These are phyloP conservation scores for Geococcyx californianus DNA, from an alignment of 2,113 vertebrate species.

Conservation along the genomic window DNA sequence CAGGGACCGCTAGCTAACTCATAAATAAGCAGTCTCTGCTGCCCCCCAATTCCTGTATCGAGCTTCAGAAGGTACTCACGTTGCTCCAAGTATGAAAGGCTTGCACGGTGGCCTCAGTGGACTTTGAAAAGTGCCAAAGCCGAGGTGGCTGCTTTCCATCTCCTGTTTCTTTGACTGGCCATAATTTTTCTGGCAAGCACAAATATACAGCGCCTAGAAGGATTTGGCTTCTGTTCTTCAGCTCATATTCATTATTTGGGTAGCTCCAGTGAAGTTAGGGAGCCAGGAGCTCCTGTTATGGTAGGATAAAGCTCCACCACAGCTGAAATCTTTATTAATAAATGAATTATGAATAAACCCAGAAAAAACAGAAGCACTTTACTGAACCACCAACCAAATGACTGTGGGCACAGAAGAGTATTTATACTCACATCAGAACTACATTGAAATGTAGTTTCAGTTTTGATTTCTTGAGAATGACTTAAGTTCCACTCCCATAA, in stretches of 20 bases:
- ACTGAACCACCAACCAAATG: not conserved
- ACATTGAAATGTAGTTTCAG: not conserved
- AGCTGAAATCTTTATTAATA: slow-evolving; percentile 48
- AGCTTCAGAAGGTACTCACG: not conserved
- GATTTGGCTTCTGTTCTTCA: slow-evolving; percentile 49
- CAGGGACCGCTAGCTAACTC: not conserved
- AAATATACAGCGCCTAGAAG: slow-evolving; percentile 6
- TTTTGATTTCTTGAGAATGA: not conserved
- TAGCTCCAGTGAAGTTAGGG: slow-evolving; percentile 1
- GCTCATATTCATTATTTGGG: slow-evolving; percentile 33
- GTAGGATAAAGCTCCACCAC: slow-evolving; percentile 10
- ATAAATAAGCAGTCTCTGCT: slow-evolving; percentile 41
- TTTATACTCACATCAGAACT: not conserved
- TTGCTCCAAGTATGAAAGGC: not conserved
- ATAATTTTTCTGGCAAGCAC: slow-evolving; percentile 45
- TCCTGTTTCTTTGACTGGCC: not conserved
- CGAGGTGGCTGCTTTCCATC: slow-evolving; percentile 47
- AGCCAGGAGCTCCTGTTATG: slow-evolving; percentile 17
- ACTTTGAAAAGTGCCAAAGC: not conserved
- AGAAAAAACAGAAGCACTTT: not conserved
- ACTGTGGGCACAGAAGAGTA: not conserved
- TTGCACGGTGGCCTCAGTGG: not conserved
- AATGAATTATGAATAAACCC: slow-evolving; percentile 47
- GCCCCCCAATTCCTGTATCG: not conserved
- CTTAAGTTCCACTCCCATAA: not conserved